Conservation (phyloP, 2,797 vertebrate species). For the Bovichtus variegatus region DNA sequence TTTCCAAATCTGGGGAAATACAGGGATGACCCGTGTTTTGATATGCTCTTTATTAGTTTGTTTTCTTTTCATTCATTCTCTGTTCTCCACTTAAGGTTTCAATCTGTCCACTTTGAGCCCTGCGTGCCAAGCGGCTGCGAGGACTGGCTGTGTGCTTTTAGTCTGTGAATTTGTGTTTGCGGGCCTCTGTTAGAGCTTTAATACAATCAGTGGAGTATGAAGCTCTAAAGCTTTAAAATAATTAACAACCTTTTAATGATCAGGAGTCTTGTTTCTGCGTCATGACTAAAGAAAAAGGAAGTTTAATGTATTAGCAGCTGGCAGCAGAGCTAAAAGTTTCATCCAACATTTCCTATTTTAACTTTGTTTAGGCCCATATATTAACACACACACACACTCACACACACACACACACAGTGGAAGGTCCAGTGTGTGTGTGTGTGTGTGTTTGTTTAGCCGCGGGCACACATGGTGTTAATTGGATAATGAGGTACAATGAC, state of each 20-base stretch:
- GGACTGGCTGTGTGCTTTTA: constrained; percentile 31
- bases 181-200: not conserved
- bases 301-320: constrained; percentile 47
- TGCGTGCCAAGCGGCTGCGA: constrained; percentile 71
- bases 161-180: constrained; percentile 20
- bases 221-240: constrained; percentile 20
- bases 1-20: constrained; percentile 90
- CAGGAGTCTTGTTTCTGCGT: constrained; percentile 6
- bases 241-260: constrained; percentile 29
- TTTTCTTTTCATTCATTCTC: constrained; percentile 94
- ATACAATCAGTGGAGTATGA: not conserved
- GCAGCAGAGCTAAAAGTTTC: constrained; percentile 68
- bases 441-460: constrained; percentile 68
- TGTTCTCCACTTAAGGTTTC: constrained; percentile 85
- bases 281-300: constrained; percentile 23
- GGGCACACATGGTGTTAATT: constrained; percentile 91
- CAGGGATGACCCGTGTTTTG: constrained; percentile 88
- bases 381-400: constrained; percentile 35
- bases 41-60: constrained; percentile 92
- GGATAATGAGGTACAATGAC: constrained; percentile 99
- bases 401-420: not conserved
- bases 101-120: constrained; percentile 83
- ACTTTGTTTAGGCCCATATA: constrained; percentile 64
- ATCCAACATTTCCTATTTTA: constrained; percentile 61
- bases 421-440: constrained; percentile 38